Conservation (phyloP, 1,140 invertebrate species). For the Pseudomyrmex dendroicus region DNA sequence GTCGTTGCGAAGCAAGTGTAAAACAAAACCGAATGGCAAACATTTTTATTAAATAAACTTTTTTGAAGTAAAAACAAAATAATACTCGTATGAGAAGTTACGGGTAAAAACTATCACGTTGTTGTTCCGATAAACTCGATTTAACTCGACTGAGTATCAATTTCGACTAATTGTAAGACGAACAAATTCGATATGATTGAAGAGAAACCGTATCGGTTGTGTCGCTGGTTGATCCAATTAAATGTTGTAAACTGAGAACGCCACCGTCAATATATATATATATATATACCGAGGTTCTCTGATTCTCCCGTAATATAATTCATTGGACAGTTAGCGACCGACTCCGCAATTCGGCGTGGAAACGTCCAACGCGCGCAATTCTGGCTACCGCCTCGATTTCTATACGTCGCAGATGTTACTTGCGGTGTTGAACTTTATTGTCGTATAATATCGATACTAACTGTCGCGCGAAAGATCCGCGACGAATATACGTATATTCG, state of each 20-base stretch:
- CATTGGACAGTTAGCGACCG: slow-evolving; percentile 31
- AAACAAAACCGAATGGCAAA: too few species aligned
- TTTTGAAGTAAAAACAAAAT: too few species aligned
- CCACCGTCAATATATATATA: slow-evolving; percentile 16
- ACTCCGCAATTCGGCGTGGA: slow-evolving; percentile 20
- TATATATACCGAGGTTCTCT: not conserved
- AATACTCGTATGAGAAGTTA: too few species aligned
- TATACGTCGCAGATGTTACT: slow-evolving; percentile 40
- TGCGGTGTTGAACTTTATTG: slow-evolving; percentile 38
- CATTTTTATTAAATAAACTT: too few species aligned
- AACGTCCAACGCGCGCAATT: not conserved
- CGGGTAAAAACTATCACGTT: too few species aligned
- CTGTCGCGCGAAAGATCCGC: slow-evolving; percentile 38
- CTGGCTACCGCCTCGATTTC: slow-evolving; percentile 28
- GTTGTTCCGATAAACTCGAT: too few species aligned
- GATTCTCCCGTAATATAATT: slow-evolving; percentile 33
- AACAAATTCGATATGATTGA: not conserved
- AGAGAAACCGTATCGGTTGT: not conserved
- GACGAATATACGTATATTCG: not conserved
- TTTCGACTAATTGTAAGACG: not conserved
- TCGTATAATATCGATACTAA: slow-evolving; percentile 44
- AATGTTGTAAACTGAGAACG: slow-evolving; percentile 16
- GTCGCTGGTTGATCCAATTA: slow-evolving; percentile 17
- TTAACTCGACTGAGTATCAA: not conserved
- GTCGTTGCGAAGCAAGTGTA: too few species aligned